Base-by-base conservation (phyloP, 2,113 vertebrate genomes). In the Ochotona princeps region DNA sequence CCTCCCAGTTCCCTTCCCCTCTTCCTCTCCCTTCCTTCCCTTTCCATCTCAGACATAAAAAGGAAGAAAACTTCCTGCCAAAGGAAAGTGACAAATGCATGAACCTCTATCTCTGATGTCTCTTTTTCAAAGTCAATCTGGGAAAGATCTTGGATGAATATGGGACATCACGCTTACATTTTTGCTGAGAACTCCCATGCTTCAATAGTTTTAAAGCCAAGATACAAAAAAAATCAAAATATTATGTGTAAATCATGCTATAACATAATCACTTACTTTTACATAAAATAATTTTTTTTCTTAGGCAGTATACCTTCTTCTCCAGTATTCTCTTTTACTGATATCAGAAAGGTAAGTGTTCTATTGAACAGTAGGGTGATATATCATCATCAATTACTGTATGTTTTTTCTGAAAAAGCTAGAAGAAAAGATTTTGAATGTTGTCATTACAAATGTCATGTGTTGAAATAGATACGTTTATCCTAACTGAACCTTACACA, bases 131-230 rank as follows among this genome's bases (percentile, higher is more conserved):
- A 90, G 73, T 15, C 65, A 89, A 49, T 82, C 47, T 90, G 20
- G 32, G 25, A 88, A 66, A 67, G 21, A 67, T 76, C 76, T 74
- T 76, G 66, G 51, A 67, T 88, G 88, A 94, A 88, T 49, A 87
- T 21, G 49, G 47, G 7, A 89, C 30, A 81, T 0, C 0, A 83
- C 83, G 79, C 66, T 90, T 79, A 81, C 83, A 0, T 0, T 67
- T 73, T 72, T 83, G 85, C 75, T 35, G 0, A 11, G 94, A 91
- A 21, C 15, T 67, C 47, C 60, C 81, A 47, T 63, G 65, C 60
- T 60, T 97, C 83, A 73, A 35, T 30, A 87, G 13, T 74, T 70
- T 95, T 69, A 69, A 90, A 86, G 75, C 51, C 30, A 90, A 83
- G 26, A 88, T 87, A 80, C 25, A 83, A 96, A 92, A 79, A 76